phyloP scores from a whole-genome alignment of 2,113 vertebrate genomes.

The Mohoua ochrocephala region DNA sequence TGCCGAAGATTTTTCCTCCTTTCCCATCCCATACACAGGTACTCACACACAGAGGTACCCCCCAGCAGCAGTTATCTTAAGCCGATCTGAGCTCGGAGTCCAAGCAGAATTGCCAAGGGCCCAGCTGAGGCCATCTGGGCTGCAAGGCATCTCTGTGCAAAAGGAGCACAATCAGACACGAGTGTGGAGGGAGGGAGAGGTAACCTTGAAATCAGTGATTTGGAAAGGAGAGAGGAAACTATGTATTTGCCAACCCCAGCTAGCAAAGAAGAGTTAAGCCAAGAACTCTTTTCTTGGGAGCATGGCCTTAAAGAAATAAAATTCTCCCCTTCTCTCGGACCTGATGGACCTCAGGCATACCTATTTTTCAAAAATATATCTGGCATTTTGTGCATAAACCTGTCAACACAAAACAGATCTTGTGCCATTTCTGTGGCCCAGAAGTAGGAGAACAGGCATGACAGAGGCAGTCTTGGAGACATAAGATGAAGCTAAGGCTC shows the following conservation, averaged over 20 bases:
- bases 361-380: not conserved
- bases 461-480: not conserved
- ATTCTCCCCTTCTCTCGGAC: not conserved
- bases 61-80: not conserved
- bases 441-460: not conserved
- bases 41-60: not conserved
- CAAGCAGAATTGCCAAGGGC: constrained; percentile 8
- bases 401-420: not conserved
- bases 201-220: constrained; percentile 24
- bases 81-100: not conserved
- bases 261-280: not conserved
- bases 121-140: constrained; percentile 40
- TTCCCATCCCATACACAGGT: not conserved
- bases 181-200: not conserved
- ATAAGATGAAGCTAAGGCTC: not conserved
- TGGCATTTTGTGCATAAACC: not conserved
- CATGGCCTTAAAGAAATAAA: not conserved
- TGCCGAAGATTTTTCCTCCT: not conserved
- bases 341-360: not conserved
- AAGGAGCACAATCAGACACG: not conserved
- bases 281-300: not conserved
- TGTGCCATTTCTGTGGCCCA: not conserved
- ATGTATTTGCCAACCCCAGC: not conserved
- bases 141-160: not conserved
- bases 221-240: not conserved